A percentile compares a stretch with the other conserved stretches of the same genome.
Evolutionary conservation across 2,888 invertebrate species (phyloP).

Genomic region (Hesperia comma): DNA sequence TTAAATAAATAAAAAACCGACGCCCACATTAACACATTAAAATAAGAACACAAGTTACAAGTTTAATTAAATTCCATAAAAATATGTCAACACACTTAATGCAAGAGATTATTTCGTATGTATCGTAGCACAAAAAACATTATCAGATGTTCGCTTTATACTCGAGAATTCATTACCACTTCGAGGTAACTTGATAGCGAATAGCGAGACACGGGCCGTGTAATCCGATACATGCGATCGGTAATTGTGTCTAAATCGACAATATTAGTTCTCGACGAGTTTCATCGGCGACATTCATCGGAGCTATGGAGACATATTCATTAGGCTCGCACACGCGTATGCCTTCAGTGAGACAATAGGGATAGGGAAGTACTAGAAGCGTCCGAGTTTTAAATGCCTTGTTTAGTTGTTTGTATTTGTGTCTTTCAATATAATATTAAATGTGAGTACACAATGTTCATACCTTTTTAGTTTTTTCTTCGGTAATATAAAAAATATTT

Average conservation of each 20-base stretch:
- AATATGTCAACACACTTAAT: background rate
- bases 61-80: too few relatives aligned
- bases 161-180: slow-evolving; percentile 20
- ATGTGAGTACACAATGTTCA: too few relatives aligned
- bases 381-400: background rate
- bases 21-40: too few relatives aligned
- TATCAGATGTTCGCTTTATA: slow-evolving; percentile 3
- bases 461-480: too few relatives aligned
- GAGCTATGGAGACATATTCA: slow-evolving; percentile 67
- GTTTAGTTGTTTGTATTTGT: too few relatives aligned
- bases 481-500: too few relatives aligned
- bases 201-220: slow-evolving; percentile 46
- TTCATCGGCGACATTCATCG: slow-evolving; percentile 64
- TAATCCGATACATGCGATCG: slow-evolving; percentile 62
- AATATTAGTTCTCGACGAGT: slow-evolving; percentile 64
- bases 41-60: too few relatives aligned
- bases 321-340: slow-evolving; percentile 55
- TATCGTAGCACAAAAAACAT: background rate
- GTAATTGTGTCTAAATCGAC: slow-evolving; percentile 74
- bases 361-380: slow-evolving; percentile 41
- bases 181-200: slow-evolving; percentile 47
- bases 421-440: too few relatives aligned
- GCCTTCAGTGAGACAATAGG: slow-evolving; percentile 36
- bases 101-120: background rate
- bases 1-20: too few relatives aligned